Percentiles rank a stretch among this genome's conserved stretches.
Conservation (phyloP, 2,113 vertebrate genomes). For the Anhinga rufa region DNA sequence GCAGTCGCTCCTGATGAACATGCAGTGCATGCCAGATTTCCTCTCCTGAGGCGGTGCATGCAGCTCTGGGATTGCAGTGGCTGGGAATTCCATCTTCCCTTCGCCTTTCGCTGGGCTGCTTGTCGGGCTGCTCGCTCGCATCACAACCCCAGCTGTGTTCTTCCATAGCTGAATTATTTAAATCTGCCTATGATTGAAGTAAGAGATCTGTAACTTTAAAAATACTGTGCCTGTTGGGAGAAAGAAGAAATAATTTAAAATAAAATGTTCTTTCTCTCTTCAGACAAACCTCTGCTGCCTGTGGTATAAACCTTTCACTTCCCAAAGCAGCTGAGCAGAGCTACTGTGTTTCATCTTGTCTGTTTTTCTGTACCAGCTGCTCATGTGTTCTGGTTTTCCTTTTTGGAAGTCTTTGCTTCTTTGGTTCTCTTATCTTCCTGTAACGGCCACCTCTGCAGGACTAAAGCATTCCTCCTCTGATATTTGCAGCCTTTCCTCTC, state of each 20-base stretch:
- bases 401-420: background rate
- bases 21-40: background rate
- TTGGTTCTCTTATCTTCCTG: background rate
- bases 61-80: background rate
- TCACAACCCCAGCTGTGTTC: background rate
- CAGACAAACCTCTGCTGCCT: background rate
- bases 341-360: background rate
- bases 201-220: background rate
- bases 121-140: accelerated
- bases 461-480: background rate
- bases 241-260: background rate
- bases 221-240: background rate
- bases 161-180: background rate
- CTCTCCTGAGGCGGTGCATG: background rate
- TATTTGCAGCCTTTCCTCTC: background rate
- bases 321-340: background rate
- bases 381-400: background rate
- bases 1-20: background rate
- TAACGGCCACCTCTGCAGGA: background rate
- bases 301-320: background rate
- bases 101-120: background rate
- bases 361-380: background rate
- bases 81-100: background rate
- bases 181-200: background rate
- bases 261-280: background rate